These are phyloP conservation scores for Muraenolepis orangiensis DNA, from an alignment of 2,797 vertebrate genomes.

Conservation along the genomic window DNA sequence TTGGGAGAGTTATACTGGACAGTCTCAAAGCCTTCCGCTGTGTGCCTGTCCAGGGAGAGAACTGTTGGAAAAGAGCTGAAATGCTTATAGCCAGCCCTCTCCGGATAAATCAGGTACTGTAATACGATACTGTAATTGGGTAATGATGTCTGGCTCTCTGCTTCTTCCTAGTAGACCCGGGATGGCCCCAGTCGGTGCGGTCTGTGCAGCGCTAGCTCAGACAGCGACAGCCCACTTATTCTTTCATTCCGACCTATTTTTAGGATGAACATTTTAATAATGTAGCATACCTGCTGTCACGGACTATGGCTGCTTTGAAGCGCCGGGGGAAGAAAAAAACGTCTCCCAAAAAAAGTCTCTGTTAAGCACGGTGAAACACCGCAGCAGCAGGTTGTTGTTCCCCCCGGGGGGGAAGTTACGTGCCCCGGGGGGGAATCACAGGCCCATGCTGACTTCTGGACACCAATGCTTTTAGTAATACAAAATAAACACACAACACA, in stretches of 20 bases:
- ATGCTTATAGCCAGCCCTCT: background rate
- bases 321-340: no score
- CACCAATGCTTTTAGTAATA: background rate
- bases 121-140: background rate
- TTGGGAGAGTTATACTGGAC: background rate
- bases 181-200: background rate
- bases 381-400: no score
- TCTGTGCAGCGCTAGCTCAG: background rate
- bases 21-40: background rate
- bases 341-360: background rate
- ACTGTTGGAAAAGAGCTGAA: background rate
- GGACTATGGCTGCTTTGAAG: background rate
- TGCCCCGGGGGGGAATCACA: no score
- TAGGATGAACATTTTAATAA: background rate
- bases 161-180: background rate
- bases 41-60: background rate
- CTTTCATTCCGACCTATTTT: background rate
- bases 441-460: background rate
- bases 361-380: background rate
- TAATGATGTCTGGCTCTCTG: slow-evolving; percentile 4
- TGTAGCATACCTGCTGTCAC: background rate
- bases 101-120: background rate
- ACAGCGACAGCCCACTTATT: background rate
- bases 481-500: slow-evolving; percentile 31
- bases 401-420: no score